Evolutionary conservation across 1,140 invertebrate species (phyloP).

Genomic region (Sarcophaga bullata): DNA sequence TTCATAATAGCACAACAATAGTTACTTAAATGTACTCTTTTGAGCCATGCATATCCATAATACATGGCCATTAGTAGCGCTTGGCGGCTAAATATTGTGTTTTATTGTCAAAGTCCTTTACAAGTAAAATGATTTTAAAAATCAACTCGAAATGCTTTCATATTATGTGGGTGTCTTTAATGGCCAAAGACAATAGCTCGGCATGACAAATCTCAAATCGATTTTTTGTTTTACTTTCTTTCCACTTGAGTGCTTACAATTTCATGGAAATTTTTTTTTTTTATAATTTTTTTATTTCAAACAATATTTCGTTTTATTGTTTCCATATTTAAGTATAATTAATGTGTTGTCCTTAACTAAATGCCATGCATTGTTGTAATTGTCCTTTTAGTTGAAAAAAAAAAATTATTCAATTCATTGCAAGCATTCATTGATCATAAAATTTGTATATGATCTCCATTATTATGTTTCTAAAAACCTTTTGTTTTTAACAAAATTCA

Average conservation of each 20-base stretch:
- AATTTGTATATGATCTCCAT: neutral
- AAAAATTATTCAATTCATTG: constrained; percentile 15
- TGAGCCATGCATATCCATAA: too few relatives aligned
- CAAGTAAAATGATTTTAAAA: neutral
- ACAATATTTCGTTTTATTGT: neutral
- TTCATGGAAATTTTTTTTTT: neutral
- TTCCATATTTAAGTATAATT: constrained; percentile 35
- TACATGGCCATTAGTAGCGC: too few relatives aligned
- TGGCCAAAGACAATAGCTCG: neutral
- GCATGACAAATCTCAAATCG: constrained; percentile 4
- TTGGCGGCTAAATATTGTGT: neutral
- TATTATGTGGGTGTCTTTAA: neutral
- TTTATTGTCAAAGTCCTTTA: neutral
- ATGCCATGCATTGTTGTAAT: neutral
- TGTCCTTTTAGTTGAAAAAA: neutral
- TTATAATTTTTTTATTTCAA: neutral
- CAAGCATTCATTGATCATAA: neutral
- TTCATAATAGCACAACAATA: neutral
- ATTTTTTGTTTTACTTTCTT: neutral
- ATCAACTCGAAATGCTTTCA: neutral
- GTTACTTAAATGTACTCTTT: neutral
- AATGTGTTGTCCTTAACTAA: constrained; percentile 39
- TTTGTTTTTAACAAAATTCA: too few relatives aligned
- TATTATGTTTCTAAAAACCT: too few relatives aligned
- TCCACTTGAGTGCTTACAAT: neutral